Evolutionary conservation across 2,888 invertebrate species (phyloP).

Genomic region (Psococerastis gibbosa): DNA sequence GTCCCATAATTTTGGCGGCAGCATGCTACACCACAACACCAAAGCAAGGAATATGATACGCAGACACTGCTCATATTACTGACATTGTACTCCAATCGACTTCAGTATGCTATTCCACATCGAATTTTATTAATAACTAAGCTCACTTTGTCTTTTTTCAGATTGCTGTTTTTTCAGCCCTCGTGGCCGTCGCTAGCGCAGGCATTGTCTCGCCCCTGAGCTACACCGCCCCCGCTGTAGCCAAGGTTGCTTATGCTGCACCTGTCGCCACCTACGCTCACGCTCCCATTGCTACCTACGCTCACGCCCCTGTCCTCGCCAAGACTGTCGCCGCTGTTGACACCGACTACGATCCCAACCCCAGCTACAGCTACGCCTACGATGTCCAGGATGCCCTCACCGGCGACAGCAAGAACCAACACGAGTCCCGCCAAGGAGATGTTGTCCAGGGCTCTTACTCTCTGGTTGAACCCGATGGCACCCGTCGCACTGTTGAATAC

Average conservation of each 20-base stretch:
- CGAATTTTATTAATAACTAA: too few relatives aligned
- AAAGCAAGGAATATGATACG: too few relatives aligned
- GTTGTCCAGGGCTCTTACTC: conserved; percentile 23
- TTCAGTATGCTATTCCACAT: too few relatives aligned
- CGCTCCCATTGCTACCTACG: conserved; percentile 15
- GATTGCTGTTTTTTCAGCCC: conserved; percentile 32
- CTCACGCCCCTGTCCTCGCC: conserved; percentile 14
- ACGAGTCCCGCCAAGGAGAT: conserved; percentile 22
- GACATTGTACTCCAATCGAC: too few relatives aligned
- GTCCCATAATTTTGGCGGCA: too few relatives aligned
- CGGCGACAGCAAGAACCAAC: conserved; percentile 22
- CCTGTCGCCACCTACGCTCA: conserved; percentile 16
- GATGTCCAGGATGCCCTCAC: conserved; percentile 20
- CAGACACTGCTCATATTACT: too few relatives aligned
- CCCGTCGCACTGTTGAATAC: conserved; percentile 23
- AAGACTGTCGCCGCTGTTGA: conserved; percentile 13
- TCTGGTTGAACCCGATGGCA: conserved; percentile 22
- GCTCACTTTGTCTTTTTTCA: too few relatives aligned
- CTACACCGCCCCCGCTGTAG: conserved; percentile 12
- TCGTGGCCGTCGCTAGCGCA: conserved; percentile 26
- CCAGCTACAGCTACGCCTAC: conserved; percentile 19
- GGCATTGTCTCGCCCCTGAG: conserved; percentile 23
- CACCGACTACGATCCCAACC: conserved; percentile 17
- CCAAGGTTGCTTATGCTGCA: conserved; percentile 18
- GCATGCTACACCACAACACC: too few relatives aligned